Percentiles rank a stretch among this genome's conserved stretches.
These are phyloP conservation scores for Baronia brevicornis DNA, from an alignment of 2,888 invertebrate genomes.

Conservation along the genomic window DNA sequence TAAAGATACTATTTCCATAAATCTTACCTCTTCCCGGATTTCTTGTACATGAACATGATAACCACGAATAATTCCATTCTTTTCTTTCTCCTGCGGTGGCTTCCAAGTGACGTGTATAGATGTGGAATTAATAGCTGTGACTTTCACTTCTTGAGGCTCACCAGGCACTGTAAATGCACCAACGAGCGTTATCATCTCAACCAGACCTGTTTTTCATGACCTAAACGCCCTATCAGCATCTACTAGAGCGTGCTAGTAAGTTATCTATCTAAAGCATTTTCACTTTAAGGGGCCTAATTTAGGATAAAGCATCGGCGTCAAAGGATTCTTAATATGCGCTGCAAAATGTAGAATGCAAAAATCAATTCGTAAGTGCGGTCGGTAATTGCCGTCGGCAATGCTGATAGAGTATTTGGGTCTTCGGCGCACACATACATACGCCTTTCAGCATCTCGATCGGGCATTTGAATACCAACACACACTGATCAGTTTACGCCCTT, in stretches of 20 bases:
- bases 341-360: constrained; percentile 28
- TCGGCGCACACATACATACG: constrained; percentile 48
- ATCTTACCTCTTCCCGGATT: constrained; percentile 85
- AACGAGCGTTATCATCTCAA: constrained; percentile 32
- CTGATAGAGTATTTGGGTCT: constrained; percentile 70
- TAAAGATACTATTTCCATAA: neutral
- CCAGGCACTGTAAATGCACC: constrained; percentile 91
- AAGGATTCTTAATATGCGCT: constrained; percentile 40
- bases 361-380: constrained; percentile 48
- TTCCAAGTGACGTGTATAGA: constrained; percentile 96
- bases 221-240: constrained; percentile 76
- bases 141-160: constrained; percentile 94
- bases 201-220: constrained; percentile 39
- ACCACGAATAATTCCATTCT: constrained; percentile 96
- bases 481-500: constrained; percentile 67
- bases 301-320: constrained; percentile 45
- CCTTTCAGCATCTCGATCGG: constrained; percentile 74
- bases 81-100: constrained; percentile 91
- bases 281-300: constrained; percentile 46
- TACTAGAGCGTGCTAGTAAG: constrained; percentile 63
- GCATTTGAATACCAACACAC: constrained; percentile 86
- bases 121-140: constrained; percentile 94
- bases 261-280: constrained; percentile 56
- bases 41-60: constrained; percentile 98
- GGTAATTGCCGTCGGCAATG: constrained; percentile 61